Conservation (phyloP, 2,113 vertebrate species). For the Arizona elegans region DNA sequence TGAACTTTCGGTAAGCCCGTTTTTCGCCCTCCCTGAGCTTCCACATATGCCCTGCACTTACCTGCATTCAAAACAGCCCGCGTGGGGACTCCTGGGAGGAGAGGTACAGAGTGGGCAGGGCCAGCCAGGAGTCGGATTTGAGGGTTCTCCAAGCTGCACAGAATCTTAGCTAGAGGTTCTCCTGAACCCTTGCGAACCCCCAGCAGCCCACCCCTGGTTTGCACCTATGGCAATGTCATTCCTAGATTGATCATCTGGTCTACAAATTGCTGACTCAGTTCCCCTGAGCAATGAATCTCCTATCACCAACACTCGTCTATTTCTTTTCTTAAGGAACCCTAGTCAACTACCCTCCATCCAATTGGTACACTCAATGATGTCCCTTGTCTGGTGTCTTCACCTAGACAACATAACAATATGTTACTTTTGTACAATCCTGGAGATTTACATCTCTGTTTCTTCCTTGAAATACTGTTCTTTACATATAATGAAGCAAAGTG, state of each 20-base stretch:
- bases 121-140: too few relatives aligned
- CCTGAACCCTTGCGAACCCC: too few relatives aligned
- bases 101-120: too few relatives aligned
- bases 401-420: background rate
- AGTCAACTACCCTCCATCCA: too few relatives aligned
- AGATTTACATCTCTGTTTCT: background rate
- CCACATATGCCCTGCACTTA: too few relatives aligned
- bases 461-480: background rate
- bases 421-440: background rate
- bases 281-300: background rate
- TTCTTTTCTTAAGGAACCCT: background rate
- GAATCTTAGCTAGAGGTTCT: too few relatives aligned
- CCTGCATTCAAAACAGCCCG: too few relatives aligned
- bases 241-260: background rate
- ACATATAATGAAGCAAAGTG: background rate
- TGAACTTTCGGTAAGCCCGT: too few relatives aligned
- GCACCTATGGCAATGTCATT: background rate
- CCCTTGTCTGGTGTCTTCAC: background rate
- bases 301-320: background rate
- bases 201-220: too few relatives aligned
- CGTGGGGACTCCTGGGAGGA: too few relatives aligned
- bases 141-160: too few relatives aligned
- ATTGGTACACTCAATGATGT: background rate
- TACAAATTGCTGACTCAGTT: background rate
- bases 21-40: too few relatives aligned